Percentiles rank a stretch among this genome's conserved stretches.
These are phyloP conservation scores for Hydractinia symbiolongicarpus DNA, from an alignment of 30 jellyfish, hydroid and myxozoan genomes.

Conservation along the genomic window DNA sequence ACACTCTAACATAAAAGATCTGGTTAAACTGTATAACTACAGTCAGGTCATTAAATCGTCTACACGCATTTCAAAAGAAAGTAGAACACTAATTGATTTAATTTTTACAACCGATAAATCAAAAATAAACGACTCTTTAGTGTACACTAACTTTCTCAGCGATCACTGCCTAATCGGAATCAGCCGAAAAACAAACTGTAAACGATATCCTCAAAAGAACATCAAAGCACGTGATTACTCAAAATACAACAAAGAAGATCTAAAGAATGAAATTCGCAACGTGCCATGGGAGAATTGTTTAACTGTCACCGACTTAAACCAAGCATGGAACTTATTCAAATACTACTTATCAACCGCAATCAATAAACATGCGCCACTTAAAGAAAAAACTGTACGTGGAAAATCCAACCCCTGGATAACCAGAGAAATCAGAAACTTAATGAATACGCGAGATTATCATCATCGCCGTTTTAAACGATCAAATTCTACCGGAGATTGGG, in stretches of 20 bases:
- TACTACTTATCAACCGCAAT: conserved; percentile 29
- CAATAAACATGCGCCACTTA: conserved; percentile 55
- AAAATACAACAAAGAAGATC: conserved; percentile 40
- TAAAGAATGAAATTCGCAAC: conserved; percentile 33
- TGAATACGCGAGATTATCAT: conserved; percentile 45
- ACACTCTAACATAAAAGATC: background rate
- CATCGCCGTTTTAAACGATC: conserved; percentile 35
- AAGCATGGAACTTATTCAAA: conserved; percentile 40
- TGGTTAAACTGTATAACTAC: background rate
- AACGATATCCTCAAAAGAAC: too few species aligned
- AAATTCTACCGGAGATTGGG: conserved; percentile 48
- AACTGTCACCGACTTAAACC: conserved; percentile 28
- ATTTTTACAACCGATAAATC: conserved; percentile 1
- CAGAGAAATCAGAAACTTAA: conserved; percentile 28
- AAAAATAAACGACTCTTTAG: background rate
- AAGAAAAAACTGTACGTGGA: conserved; percentile 42
- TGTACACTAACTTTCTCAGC: conserved; percentile 1
- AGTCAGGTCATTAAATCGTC: conserved; percentile 10
- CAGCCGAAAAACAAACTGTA: too few species aligned
- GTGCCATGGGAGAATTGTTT: conserved; percentile 36
- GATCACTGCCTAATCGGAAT: too few species aligned
- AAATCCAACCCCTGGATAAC: conserved; percentile 54
- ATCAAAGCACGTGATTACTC: too few species aligned
- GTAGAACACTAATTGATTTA: conserved; percentile 7
- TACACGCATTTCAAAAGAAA: background rate